phyloP scores from a whole-genome alignment of 2,797 vertebrate species.

The Smutsia gigantea region DNA sequence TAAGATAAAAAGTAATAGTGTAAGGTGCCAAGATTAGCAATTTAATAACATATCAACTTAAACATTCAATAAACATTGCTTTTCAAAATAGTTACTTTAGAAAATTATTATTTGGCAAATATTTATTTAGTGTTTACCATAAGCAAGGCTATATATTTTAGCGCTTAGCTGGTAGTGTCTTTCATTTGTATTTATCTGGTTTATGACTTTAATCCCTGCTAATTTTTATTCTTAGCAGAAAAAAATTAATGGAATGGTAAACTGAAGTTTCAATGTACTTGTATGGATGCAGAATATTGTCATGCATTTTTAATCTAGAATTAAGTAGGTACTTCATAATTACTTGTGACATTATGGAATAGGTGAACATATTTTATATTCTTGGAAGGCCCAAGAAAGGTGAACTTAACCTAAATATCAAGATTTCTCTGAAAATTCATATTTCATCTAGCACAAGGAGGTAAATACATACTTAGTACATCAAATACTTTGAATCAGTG shows the following conservation, averaged over 20 bases:
- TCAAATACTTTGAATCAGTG: background rate
- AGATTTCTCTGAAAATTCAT: background rate
- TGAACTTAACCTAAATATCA: background rate
- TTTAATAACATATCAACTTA: background rate
- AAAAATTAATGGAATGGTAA: background rate
- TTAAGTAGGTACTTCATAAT: background rate
- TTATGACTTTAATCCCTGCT: background rate
- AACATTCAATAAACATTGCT: background rate
- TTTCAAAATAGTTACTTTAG: background rate
- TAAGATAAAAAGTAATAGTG: background rate
- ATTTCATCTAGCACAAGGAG: background rate
- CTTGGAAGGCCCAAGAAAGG: background rate
- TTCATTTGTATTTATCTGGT: background rate
- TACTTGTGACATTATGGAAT: background rate
- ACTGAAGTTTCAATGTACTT: background rate
- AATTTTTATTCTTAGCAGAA: background rate
- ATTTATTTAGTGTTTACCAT: background rate
- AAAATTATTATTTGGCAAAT: background rate
- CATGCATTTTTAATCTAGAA: background rate
- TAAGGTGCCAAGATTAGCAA: background rate
- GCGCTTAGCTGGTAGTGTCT: background rate
- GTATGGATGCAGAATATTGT: background rate
- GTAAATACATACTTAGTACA: background rate
- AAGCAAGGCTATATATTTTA: background rate
- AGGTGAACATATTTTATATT: background rate